Percentiles rank a stretch among this genome's conserved stretches.
These are phyloP conservation scores for Terebella lapidaria DNA, from an alignment of 2,888 invertebrate genomes.

Conservation along the genomic window DNA sequence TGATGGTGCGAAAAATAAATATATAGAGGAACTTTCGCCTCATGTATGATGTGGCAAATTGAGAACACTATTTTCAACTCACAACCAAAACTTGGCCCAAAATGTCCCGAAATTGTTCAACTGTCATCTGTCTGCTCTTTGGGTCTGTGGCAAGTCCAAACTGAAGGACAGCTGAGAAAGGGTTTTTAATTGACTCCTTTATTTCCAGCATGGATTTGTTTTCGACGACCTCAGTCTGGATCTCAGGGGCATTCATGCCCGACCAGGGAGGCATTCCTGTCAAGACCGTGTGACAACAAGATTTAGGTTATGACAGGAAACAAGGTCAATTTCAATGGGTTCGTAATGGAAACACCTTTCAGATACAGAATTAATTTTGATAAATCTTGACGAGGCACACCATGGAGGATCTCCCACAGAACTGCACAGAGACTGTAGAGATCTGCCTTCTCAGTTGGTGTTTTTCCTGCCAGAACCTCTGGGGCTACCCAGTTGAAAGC, in stretches of 20 bases:
- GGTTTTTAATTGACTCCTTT: constrained; percentile 6
- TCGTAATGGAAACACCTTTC: no score
- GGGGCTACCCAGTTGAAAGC: constrained; percentile 56
- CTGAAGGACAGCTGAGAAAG: constrained; percentile 15
- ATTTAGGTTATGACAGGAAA: neutral
- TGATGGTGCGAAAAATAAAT: no score
- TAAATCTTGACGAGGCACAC: no score
- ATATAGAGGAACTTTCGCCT: no score
- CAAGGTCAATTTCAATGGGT: no score
- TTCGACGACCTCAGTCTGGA: constrained; percentile 11
- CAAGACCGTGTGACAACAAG: neutral
- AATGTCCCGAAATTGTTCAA: constrained; percentile 16
- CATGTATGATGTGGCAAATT: no score
- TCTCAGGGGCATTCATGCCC: constrained; percentile 7
- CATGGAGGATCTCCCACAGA: constrained; percentile 53
- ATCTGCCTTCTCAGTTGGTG: constrained; percentile 48
- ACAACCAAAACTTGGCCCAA: neutral
- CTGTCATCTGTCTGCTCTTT: constrained; percentile 6
- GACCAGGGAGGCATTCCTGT: constrained; percentile 17
- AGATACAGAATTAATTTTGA: no score
- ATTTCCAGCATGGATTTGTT: constrained; percentile 7
- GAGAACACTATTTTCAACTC: no score
- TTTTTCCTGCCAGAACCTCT: constrained; percentile 49
- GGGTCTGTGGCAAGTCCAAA: constrained; percentile 12
- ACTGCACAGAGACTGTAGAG: constrained; percentile 54